Percentiles rank a stretch among this genome's conserved stretches.
These are phyloP conservation scores for Drosophila burlai DNA, from an alignment of 1,140 invertebrate genomes.

Conservation along the genomic window DNA sequence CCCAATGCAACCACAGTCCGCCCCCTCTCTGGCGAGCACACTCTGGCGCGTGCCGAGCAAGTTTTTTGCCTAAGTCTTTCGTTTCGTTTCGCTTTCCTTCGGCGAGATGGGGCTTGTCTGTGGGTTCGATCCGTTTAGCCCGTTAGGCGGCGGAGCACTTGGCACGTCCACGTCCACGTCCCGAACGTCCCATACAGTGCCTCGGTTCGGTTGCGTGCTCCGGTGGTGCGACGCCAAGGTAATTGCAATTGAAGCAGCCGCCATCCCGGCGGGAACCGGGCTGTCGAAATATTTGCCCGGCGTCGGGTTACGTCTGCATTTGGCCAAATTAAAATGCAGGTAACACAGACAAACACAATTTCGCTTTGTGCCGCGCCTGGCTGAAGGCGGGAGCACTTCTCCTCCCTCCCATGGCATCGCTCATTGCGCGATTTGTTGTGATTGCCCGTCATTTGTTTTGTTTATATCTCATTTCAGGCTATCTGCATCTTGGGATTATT, in stretches of 20 bases:
- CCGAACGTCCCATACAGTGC: slow-evolving; percentile 3
- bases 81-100: slow-evolving; percentile 26
- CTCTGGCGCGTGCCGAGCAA: slow-evolving; percentile 48
- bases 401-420: neutral
- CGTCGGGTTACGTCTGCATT: slow-evolving; percentile 56
- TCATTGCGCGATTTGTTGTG: slow-evolving; percentile 50
- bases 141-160: slow-evolving; percentile 37
- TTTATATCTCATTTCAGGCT: slow-evolving; percentile 24
- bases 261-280: slow-evolving; percentile 18
- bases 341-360: slow-evolving; percentile 17
- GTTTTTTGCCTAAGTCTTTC: slow-evolving; percentile 50
- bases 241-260: slow-evolving; percentile 52
- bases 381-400: slow-evolving; percentile 30
- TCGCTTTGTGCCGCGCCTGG: slow-evolving; percentile 37
- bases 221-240: slow-evolving; percentile 35
- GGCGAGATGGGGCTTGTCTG: slow-evolving; percentile 13
- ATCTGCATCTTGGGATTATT: slow-evolving; percentile 38
- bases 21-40: neutral
- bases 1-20: slow-evolving; percentile 19
- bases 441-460: slow-evolving; percentile 45
- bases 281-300: slow-evolving; percentile 49
- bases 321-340: slow-evolving; percentile 56
- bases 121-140: slow-evolving; percentile 49
- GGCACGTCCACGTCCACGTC: slow-evolving; percentile 41
- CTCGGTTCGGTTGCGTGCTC: slow-evolving; percentile 18